A percentile compares a stretch with the other conserved stretches of the same genome.
Evolutionary conservation across 2,888 invertebrate genomes (phyloP).

Genomic region (Acronicta psi): DNA sequence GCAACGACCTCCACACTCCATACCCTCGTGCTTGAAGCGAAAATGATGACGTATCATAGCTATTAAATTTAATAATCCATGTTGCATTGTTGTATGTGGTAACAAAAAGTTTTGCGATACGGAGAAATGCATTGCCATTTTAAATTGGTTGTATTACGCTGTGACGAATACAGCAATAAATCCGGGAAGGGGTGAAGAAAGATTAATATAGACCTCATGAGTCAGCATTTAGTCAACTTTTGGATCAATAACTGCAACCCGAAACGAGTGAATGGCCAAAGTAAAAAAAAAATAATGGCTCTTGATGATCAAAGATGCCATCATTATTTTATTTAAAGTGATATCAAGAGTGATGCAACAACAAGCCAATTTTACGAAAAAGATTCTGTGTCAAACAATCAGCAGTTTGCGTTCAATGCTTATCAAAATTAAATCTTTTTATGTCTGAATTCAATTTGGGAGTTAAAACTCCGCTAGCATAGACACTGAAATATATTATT

Average conservation of each 20-base stretch:
- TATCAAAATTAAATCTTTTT: slow-evolving; percentile 7
- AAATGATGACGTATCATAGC: slow-evolving; percentile 67
- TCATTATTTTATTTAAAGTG: slow-evolving; percentile 8
- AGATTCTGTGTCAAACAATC: slow-evolving; percentile 16
- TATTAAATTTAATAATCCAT: slow-evolving; percentile 68
- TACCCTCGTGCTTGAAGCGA: slow-evolving; percentile 53
- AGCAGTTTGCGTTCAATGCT: not conserved
- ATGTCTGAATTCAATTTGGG: slow-evolving; percentile 4
- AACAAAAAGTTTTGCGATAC: slow-evolving; percentile 67
- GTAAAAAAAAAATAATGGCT: slow-evolving; percentile 22
- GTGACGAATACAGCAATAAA: slow-evolving; percentile 76
- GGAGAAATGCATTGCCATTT: slow-evolving; percentile 63
- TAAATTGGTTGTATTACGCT: slow-evolving; percentile 70
- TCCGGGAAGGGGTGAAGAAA: slow-evolving; percentile 66
- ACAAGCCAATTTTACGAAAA: slow-evolving; percentile 8
- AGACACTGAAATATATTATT: slow-evolving; percentile 21
- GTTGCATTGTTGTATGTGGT: slow-evolving; percentile 65
- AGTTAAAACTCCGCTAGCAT: slow-evolving; percentile 6
- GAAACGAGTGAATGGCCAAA: slow-evolving; percentile 49
- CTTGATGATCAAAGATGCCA: slow-evolving; percentile 16
- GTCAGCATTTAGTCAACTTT: slow-evolving; percentile 68
- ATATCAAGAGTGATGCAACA: slow-evolving; percentile 23
- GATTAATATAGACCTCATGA: slow-evolving; percentile 78
- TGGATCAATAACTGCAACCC: slow-evolving; percentile 64
- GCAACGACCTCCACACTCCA: slow-evolving; percentile 51